Evolutionary conservation across 2,888 invertebrate species (phyloP).

Genomic region (Drosophila aldrichi): DNA sequence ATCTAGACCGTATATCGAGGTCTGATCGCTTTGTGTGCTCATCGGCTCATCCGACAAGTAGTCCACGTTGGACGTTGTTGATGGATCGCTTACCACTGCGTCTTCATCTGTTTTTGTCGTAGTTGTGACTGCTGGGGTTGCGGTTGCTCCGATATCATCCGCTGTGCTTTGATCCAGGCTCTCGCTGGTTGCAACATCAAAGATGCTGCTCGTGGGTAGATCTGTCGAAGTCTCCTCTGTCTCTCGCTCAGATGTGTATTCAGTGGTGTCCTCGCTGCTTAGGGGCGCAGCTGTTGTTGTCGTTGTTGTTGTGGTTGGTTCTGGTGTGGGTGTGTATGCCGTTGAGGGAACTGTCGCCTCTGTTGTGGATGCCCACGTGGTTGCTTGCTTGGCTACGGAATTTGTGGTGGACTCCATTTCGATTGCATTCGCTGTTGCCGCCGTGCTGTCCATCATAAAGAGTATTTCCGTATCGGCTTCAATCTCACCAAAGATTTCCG

Average conservation of each 20-base stretch:
- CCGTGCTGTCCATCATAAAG: constrained; percentile 22
- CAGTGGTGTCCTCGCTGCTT: constrained; percentile 12
- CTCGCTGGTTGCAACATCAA: constrained; percentile 1
- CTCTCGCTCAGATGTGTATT: background rate
- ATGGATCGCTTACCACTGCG: background rate
- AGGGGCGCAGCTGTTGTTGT: background rate
- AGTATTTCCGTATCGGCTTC: constrained; percentile 25
- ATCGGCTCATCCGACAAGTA: constrained; percentile 47
- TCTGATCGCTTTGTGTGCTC: constrained; percentile 31
- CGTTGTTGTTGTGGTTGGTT: background rate
- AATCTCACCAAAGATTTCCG: constrained; percentile 9
- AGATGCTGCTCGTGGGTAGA: background rate
- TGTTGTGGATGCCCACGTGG: constrained; percentile 9
- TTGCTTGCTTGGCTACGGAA: constrained; percentile 3
- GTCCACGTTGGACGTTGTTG: constrained; percentile 42
- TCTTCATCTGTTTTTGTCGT: background rate
- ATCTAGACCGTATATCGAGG: constrained; percentile 66
- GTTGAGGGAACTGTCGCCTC: constrained; percentile 10
- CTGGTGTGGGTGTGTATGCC: constrained; percentile 2
- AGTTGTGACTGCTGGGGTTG: background rate
- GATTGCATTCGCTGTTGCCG: background rate
- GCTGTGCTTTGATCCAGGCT: constrained; percentile 5
- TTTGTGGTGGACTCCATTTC: constrained; percentile 9
- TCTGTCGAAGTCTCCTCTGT: background rate
- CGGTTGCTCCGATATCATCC: background rate